Evolutionary conservation across 2,113 vertebrate species (phyloP), one percentile per base, ranked within the genome.

Genomic region (Psephotus haematonotus): DNA sequence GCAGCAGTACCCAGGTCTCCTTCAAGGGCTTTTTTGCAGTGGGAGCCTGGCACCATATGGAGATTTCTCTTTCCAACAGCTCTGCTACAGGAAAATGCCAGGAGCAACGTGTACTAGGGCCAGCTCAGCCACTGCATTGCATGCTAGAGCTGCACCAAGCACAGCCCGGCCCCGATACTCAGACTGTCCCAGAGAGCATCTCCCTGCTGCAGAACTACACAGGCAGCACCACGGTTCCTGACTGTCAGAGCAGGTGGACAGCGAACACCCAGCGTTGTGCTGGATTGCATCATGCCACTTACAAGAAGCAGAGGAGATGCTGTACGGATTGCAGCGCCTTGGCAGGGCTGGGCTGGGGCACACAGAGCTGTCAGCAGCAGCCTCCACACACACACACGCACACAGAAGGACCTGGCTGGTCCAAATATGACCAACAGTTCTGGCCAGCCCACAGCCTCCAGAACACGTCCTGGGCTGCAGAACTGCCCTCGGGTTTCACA

Each of bases 371-470:
- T 33, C 0, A 1, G 17, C 79, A 78, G 55, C 80, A 64, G 83
- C 62, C 35, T 71, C 17, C 74, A 22, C 0, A 0, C 24, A 25
- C 1, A 22, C 0, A 0, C 24, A 25, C 1, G 1, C 7, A 37
- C 23, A 24, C 3, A 1, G 44, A 53, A 62, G 43, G 59, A 72
- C 29, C 11, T 2, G 8, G 9, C 53, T 0, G 7, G 23, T 41
- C 59, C 0, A 0, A 83, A 11, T 1, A 25, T 27, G 55, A 35
- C 47, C 68, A 46, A 55, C 1, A 2, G 60, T 33, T 11, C 19
- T 0, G 0, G 55, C 31, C 25, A 24, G 17, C 57, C 53, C 0
- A 0, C 0, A 0, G 44, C 43, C 50, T 41, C 59, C 55, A 39
- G 65, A 63, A 33, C 41, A 16, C 0, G 0, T 22, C 46, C 44